A percentile compares a stretch with the other conserved stretches of the same genome.
These are phyloP conservation scores for Plestiodon gilberti DNA, from an alignment of 2,113 vertebrate species.

Conservation along the genomic window DNA sequence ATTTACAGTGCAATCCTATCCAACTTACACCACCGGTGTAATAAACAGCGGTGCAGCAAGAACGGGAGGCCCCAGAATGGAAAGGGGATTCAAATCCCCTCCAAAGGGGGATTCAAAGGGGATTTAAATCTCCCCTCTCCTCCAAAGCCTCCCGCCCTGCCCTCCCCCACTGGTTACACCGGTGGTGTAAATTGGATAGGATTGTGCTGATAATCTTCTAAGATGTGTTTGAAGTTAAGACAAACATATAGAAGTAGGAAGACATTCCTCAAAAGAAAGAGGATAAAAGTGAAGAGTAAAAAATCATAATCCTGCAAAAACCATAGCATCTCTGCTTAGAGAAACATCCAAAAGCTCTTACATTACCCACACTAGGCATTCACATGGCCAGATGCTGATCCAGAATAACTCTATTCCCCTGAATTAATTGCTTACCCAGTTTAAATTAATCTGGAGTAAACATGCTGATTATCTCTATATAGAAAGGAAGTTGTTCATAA, in stretches of 20 bases:
- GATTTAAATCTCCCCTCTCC: too few relatives aligned
- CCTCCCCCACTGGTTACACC: too few relatives aligned
- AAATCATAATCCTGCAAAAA: rapidly evolving
- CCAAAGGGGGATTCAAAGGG: too few relatives aligned
- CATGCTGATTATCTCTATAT: not conserved
- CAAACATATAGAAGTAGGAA: constrained; percentile 29
- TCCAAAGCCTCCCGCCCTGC: too few relatives aligned
- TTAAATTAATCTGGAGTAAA: not conserved
- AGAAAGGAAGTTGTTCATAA: not conserved
- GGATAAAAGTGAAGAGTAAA: constrained; percentile 34
- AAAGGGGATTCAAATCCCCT: too few relatives aligned
- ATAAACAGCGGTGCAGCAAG: too few relatives aligned
- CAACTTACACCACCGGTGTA: too few relatives aligned
- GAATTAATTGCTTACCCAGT: not conserved
- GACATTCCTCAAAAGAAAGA: constrained; percentile 27
- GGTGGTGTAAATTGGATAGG: too few relatives aligned
- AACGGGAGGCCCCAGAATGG: too few relatives aligned
- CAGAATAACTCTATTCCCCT: too few relatives aligned
- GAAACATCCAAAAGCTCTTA: constrained; percentile 20
- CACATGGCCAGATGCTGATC: not conserved
- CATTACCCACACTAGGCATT: not conserved
- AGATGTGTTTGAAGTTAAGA: constrained; percentile 41
- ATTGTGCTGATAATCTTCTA: constrained; percentile 24
- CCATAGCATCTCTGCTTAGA: constrained; percentile 17
- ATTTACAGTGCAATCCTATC: too few relatives aligned